Evolutionary conservation across 1,140 invertebrate genomes (phyloP), one percentile per base, ranked within the genome.

Genomic region (Teleopsis dalmanni): DNA sequence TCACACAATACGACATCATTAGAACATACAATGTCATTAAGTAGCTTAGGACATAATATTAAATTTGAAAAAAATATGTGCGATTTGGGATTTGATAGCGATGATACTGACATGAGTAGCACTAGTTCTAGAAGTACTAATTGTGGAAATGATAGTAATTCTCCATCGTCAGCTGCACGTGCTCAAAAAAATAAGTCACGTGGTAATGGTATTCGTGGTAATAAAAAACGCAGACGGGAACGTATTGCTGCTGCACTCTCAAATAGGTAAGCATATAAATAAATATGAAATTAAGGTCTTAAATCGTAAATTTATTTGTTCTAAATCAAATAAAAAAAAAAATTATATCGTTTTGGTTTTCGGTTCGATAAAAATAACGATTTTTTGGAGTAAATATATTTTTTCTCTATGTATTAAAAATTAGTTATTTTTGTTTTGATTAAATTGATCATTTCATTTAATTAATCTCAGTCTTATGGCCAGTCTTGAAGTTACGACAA

Each of bases 21-120:
- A 22, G 21, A 36, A 22, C 50, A 49, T 42, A 49, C 59, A 1
- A 66, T 66, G 35, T 57, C 57, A 2, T 55, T 66, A 1, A 51
- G 43, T 34, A 51, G 57, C 25, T 60, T 66, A n/a, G 23, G 53
- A 3, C 59, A 63, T 48, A 65, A 60, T 40, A 9, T 25, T 19
- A 50, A 55, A n/a, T n/a, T 27, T 43, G 18, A 52, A 57, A 6
- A 60, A 61, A 50, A 6, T 26, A 40, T 34, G 8, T 35, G 21
- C 18, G 64, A 67, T 4, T 22, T 59, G 38, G 51, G 60, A 46
- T 65, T 57, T 36, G 65, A 69, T 3, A 69, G 65, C 37, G 65
- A 69, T 55, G 66, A 66, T 19, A 69, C 65, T 0, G 65, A 69
- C 18, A 61, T 69, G 57, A 69, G 65, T 35, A 69, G 65, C 53